Conservation (phyloP, 2,113 vertebrate genomes). For the Semnopithecus entellus region DNA sequence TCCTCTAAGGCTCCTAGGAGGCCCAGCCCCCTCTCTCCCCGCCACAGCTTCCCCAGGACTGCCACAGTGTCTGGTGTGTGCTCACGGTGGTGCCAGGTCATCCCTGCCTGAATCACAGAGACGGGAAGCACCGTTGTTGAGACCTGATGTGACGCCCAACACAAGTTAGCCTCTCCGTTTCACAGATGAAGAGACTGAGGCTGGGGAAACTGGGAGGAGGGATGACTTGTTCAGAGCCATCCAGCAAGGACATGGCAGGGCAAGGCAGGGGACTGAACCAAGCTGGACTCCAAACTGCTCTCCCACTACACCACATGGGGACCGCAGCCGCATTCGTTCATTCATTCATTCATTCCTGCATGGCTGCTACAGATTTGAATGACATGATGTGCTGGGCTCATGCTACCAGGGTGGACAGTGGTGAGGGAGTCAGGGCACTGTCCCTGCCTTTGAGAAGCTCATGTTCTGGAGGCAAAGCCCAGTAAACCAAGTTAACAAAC, state of each 20-base stretch:
- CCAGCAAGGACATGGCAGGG: background rate
- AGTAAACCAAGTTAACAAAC: background rate
- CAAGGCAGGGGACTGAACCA: background rate
- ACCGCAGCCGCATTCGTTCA: rapidly evolving
- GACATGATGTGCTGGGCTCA: rapidly evolving
- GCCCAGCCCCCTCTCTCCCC: background rate
- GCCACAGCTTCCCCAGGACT: rapidly evolving
- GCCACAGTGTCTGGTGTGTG: too few relatives aligned
- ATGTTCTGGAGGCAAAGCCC: background rate
- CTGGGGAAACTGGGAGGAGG: background rate
- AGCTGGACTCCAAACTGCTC: background rate
- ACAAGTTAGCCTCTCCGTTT: rapidly evolving
- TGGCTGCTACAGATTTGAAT: rapidly evolving
- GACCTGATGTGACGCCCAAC: background rate
- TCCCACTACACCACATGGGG: too few relatives aligned
- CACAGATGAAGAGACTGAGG: background rate
- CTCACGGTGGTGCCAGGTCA: background rate
- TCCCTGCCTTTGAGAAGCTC: background rate
- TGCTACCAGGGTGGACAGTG: background rate
- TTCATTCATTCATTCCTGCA: too few relatives aligned
- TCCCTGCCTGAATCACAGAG: background rate
- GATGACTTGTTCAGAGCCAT: background rate
- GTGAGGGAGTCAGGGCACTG: rapidly evolving
- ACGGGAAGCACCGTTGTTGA: background rate
- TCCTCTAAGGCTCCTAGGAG: background rate